Conservation (phyloP, 2,113 vertebrate genomes). For the Clarias gariepinus region DNA sequence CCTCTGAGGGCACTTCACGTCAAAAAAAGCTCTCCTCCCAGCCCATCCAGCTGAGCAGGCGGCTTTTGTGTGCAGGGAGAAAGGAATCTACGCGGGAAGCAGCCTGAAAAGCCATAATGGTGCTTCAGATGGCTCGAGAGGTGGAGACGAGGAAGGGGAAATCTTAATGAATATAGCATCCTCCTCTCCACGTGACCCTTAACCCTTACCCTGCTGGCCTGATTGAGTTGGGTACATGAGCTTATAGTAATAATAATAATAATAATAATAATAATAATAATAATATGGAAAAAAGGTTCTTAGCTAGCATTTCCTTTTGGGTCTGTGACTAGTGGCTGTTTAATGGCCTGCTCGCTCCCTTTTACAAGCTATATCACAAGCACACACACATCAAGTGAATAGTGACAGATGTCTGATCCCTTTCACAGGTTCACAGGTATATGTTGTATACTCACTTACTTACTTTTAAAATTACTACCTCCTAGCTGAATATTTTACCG, state of each 20-base stretch:
- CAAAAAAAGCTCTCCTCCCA: slow-evolving; percentile 56
- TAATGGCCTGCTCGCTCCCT: no score
- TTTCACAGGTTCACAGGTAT: neutral
- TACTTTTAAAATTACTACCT: neutral
- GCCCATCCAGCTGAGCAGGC: slow-evolving; percentile 59
- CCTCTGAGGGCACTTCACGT: slow-evolving; percentile 66
- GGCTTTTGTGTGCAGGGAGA: slow-evolving; percentile 72
- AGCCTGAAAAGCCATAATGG: slow-evolving; percentile 78
- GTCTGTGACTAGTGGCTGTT: no score
- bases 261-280: no score
- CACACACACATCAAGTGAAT: neutral
- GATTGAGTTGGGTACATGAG: neutral
- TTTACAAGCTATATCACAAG: neutral
- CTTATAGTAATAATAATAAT: neutral
- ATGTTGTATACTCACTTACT: neutral
- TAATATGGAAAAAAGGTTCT: neutral
- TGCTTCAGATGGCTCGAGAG: slow-evolving; percentile 73
- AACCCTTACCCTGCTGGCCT: slow-evolving; percentile 14
- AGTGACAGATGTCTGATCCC: neutral
- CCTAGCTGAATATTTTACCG: neutral
- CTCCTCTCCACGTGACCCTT: slow-evolving; percentile 64
- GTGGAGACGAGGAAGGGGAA: slow-evolving; percentile 67
- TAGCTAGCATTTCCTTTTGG: neutral
- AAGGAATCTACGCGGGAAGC: slow-evolving; percentile 77
- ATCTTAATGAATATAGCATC: slow-evolving; percentile 76